Evolutionary conservation across 2,888 invertebrate genomes (phyloP), one percentile per base, ranked within the genome.

Genomic region (Portevinia maculata): DNA sequence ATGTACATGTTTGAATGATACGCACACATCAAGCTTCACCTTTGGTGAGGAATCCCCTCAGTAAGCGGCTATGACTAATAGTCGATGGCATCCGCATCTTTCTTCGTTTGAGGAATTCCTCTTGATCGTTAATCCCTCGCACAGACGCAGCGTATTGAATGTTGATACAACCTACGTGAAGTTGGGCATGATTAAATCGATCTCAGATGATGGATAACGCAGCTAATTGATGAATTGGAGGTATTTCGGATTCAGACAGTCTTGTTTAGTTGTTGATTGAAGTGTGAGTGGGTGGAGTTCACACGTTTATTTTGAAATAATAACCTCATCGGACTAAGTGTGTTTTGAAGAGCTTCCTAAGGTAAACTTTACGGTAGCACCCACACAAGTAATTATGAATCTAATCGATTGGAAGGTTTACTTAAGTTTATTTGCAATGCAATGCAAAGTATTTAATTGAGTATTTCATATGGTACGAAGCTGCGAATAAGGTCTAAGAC

Each of bases 1-100:
- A 19, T 37, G 13, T 39, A 39, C 13, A 15, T 7, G 7, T 37
- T 37, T n/a, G 37, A 13, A 37, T 37, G 39, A 6, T 1, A 32
- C 46, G 13, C 13, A 32, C 46, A 46, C 15, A 37, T 50, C 24
- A 50, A 13, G 6, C 13, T 39, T 37, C 13, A 15, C 13, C 7
- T 7, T 37, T 9, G 50, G 15, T 17, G 39, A 50, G 71, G 71
- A 71, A 60, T 70, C 32, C 60, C 71, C 60, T 24, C 52, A 17
- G 15, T 52, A 52, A 59, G 19, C 11, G 13, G 44, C n/a, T 55
- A 65, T 74, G 74, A 65, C 65, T 65, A 57, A 74, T 57, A 59
- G 41, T 15, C 32, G 41, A 65, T 57, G 64, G 74, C 50, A 65
- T 74, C 64, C n/a, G n/a, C n/a, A n/a, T 24, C 24, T 24, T 5